Evolutionary conservation across 2,888 invertebrate genomes (phyloP).

Genomic region (Drosophila sordidula): DNA sequence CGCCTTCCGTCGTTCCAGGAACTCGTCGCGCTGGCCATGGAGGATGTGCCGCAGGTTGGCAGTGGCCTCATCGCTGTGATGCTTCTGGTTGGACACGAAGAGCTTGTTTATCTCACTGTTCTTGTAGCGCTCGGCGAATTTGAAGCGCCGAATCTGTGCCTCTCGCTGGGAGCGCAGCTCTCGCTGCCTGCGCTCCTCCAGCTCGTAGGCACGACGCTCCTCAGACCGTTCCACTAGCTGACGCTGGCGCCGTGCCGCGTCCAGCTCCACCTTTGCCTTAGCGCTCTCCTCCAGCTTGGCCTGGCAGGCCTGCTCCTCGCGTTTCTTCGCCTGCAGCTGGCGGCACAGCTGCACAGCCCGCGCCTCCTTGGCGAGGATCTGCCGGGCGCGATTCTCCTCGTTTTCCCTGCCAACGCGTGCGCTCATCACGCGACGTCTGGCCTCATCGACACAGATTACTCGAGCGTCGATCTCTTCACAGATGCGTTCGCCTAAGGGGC

Average conservation of each 20-base stretch:
- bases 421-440: constrained; percentile 32
- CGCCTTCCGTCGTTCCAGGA: constrained; percentile 16
- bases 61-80: constrained; percentile 1
- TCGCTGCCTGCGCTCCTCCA: constrained; percentile 26
- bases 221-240: constrained; percentile 17
- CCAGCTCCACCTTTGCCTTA: constrained; percentile 25
- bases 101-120: constrained; percentile 39
- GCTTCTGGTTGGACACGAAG: constrained; percentile 9
- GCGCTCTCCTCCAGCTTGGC: constrained; percentile 5
- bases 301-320: background rate
- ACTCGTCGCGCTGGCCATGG: constrained; percentile 42
- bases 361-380: constrained; percentile 15
- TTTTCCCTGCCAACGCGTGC: too few relatives aligned
- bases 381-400: constrained; percentile 6
- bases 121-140: constrained; percentile 53
- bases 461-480: constrained; percentile 54
- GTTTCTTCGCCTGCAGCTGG: constrained; percentile 17
- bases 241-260: constrained; percentile 52
- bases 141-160: constrained; percentile 42
- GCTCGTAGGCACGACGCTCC: constrained; percentile 56
- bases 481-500: constrained; percentile 1
- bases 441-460: constrained; percentile 48
- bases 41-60: constrained; percentile 10
- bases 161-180: constrained; percentile 10
- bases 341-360: constrained; percentile 18